Evolutionary conservation across 92 coral and sea anemone species (phyloP).

Genomic region (Nematostella vectensis): DNA sequence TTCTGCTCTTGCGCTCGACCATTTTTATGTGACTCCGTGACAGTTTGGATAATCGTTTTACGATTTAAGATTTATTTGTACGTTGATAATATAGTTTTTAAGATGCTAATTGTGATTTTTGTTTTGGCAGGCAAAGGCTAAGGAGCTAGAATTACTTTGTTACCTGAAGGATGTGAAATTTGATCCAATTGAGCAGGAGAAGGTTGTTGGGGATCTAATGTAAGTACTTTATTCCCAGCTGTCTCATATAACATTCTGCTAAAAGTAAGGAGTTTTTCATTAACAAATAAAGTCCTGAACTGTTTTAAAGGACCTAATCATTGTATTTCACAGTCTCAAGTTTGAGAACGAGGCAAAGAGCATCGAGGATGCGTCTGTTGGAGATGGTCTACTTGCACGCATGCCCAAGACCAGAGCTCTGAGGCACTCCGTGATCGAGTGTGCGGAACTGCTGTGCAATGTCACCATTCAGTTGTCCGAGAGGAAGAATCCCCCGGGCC

Average conservation of each 20-base stretch:
- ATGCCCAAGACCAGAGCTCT: slow-evolving; percentile 82
- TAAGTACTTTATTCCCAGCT: slow-evolving; percentile 29
- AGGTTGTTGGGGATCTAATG: slow-evolving; percentile 88
- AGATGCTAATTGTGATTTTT: too few species aligned
- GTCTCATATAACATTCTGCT: background rate
- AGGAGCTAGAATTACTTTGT: slow-evolving; percentile 86
- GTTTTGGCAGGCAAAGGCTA: slow-evolving; percentile 64
- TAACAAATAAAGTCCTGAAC: too few species aligned
- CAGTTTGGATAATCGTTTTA: too few species aligned
- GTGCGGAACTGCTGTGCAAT: slow-evolving; percentile 75
- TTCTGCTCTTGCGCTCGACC: too few species aligned
- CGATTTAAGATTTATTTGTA: too few species aligned
- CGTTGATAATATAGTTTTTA: too few species aligned
- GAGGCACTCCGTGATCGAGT: slow-evolving; percentile 72
- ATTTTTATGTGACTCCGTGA: too few species aligned
- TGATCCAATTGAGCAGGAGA: slow-evolving; percentile 88
- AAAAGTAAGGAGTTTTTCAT: too few species aligned
- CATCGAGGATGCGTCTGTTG: slow-evolving; percentile 11
- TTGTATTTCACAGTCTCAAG: slow-evolving; percentile 31
- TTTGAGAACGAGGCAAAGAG: slow-evolving; percentile 57
- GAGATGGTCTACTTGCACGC: slow-evolving; percentile 18
- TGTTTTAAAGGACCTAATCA: background rate
- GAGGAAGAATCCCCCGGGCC: slow-evolving; percentile 39
- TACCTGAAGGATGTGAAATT: slow-evolving; percentile 61
- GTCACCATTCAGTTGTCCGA: slow-evolving; percentile 57